phyloP scores from a whole-genome alignment of 2,113 vertebrate genomes.

The Corythornis madagascariensis region DNA sequence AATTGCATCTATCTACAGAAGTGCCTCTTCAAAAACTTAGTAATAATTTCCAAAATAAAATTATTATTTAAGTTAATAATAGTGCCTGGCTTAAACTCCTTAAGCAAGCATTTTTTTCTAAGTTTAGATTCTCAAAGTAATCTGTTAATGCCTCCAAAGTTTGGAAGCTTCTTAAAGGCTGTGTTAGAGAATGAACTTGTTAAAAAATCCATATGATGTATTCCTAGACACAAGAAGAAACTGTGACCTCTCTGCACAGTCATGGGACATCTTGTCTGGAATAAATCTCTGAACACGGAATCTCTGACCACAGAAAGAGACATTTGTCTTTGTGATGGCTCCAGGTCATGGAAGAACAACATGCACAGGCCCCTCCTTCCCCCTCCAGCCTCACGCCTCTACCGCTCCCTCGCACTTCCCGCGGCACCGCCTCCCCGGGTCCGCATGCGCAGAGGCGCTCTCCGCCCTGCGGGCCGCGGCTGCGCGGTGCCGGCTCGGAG shows the following conservation, averaged over 20 bases:
- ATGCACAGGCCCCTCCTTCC: fast-evolving
- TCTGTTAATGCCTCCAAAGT: neutral
- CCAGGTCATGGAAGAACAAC: neutral
- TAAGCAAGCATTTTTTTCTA: neutral
- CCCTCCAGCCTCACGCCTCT: neutral
- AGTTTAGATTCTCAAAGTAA: neutral
- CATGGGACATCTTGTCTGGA: neutral
- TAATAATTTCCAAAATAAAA: slow-evolving; percentile 31
- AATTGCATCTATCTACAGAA: slow-evolving; percentile 4
- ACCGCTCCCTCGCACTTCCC: neutral
- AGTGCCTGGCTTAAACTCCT: neutral
- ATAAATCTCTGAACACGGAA: neutral
- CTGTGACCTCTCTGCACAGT: neutral
- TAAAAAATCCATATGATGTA: neutral
- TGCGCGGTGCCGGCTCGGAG: neutral
- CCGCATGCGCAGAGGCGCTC: no score
- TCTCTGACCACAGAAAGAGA: neutral
- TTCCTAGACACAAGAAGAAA: neutral
- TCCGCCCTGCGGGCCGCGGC: neutral
- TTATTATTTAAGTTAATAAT: neutral
- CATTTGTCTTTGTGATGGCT: neutral
- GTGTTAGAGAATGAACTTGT: neutral
- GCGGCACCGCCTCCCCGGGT: neutral
- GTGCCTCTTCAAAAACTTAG: slow-evolving; percentile 35
- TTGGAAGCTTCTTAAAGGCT: neutral